phyloP scores from a whole-genome alignment of 2,888 invertebrate species.

The Opisthograptis luteolata region DNA sequence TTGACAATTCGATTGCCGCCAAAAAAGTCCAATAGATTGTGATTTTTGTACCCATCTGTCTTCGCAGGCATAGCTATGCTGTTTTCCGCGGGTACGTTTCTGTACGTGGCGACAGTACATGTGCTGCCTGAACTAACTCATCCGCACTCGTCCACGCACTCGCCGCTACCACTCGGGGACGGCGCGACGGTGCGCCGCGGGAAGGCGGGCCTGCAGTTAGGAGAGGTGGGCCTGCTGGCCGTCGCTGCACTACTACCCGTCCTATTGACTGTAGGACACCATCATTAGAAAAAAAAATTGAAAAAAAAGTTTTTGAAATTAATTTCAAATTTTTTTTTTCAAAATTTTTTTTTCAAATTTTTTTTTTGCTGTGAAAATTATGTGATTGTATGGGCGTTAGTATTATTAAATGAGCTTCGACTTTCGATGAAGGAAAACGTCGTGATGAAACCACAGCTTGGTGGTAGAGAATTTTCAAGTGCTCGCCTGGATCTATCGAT shows the following conservation, averaged over 20 bases:
- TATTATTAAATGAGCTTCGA: too few relatives aligned
- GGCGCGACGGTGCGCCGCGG: slow-evolving; percentile 62
- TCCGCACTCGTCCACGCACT: slow-evolving; percentile 60
- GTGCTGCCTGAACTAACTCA: slow-evolving; percentile 96
- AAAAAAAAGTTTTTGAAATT: too few relatives aligned
- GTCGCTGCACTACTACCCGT: slow-evolving; percentile 95
- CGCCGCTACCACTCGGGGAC: slow-evolving; percentile 66
- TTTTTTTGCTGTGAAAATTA: too few relatives aligned
- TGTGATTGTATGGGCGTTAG: too few relatives aligned
- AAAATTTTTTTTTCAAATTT: neutral
- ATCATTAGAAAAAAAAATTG: slow-evolving; percentile 85
- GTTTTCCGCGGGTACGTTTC: slow-evolving; percentile 99
- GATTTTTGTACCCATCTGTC: too few relatives aligned
- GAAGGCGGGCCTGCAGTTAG: slow-evolving; percentile 86
- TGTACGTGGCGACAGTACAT: slow-evolving; percentile 99
- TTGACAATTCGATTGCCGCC: too few relatives aligned
- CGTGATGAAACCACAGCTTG: too few relatives aligned
- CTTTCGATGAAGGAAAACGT: too few relatives aligned
- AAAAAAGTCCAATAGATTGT: too few relatives aligned
- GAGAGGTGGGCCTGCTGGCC: slow-evolving; percentile 93
- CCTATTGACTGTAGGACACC: slow-evolving; percentile 95
- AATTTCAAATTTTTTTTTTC: too few relatives aligned
- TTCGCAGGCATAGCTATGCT: slow-evolving; percentile 94
- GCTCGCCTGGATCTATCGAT: too few relatives aligned
- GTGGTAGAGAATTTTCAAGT: too few relatives aligned